Evolutionary conservation across 1,140 invertebrate genomes (phyloP).

Genomic region (Zaprionus vittiger): DNA sequence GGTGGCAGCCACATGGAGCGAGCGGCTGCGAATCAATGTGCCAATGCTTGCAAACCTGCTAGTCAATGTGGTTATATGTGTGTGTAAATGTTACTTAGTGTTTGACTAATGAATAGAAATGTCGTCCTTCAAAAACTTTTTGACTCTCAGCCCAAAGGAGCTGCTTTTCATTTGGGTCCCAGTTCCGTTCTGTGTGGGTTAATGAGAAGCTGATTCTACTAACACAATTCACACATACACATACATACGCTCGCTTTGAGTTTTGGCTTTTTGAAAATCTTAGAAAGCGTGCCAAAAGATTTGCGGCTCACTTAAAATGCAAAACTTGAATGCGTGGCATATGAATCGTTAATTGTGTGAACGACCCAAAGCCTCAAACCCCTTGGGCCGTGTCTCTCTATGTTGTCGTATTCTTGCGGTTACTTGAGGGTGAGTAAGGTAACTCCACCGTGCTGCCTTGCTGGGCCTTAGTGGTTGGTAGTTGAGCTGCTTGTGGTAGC

Average conservation of each 20-base stretch:
- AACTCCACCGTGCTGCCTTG: neutral
- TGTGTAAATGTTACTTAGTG: constrained; percentile 34
- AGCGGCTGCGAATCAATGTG: constrained; percentile 66
- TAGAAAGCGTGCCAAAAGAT: constrained; percentile 59
- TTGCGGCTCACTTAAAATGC: constrained; percentile 62
- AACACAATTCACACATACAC: constrained; percentile 39
- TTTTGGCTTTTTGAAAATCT: constrained; percentile 53
- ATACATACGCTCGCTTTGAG: constrained; percentile 50
- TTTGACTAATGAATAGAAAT: constrained; percentile 77
- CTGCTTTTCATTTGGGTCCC: constrained; percentile 32
- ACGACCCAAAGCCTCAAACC: constrained; percentile 1
- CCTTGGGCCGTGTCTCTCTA: neutral
- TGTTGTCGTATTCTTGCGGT: neutral
- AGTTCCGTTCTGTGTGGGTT: constrained; percentile 47
- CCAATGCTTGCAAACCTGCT: constrained; percentile 30
- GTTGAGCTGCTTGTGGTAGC: constrained; percentile 2
- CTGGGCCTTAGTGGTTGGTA: neutral
- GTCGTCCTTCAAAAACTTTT: constrained; percentile 76
- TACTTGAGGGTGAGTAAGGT: constrained; percentile 13
- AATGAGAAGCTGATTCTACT: constrained; percentile 72
- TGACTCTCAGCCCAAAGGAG: constrained; percentile 39
- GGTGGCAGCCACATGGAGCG: constrained; percentile 30
- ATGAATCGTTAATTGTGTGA: constrained; percentile 75
- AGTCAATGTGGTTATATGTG: constrained; percentile 5
- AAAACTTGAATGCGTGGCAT: constrained; percentile 70